These are phyloP conservation scores for Pseudomyrmex gracilis DNA, from an alignment of 1,140 invertebrate genomes.

Conservation along the genomic window DNA sequence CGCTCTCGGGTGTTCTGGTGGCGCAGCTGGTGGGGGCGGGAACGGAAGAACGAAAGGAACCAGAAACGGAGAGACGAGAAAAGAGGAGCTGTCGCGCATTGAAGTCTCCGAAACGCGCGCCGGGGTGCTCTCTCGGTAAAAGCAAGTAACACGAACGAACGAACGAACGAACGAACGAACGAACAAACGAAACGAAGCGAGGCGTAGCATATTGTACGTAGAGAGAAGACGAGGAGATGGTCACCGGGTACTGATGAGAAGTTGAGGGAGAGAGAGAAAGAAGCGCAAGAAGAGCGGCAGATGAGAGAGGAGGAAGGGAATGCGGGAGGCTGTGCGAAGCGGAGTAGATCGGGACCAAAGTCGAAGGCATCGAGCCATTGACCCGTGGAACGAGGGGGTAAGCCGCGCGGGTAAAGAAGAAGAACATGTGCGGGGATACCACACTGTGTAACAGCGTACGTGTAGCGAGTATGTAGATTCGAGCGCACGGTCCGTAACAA, in stretches of 20 bases:
- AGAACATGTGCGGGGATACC: constrained; percentile 45
- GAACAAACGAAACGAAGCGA: constrained; percentile 38
- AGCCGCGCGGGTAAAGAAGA: constrained; percentile 58
- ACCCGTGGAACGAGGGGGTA: constrained; percentile 77
- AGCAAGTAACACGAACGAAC: constrained; percentile 75
- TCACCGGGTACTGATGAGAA: neutral
- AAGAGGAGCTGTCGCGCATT: constrained; percentile 82
- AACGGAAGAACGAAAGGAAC: constrained; percentile 73
- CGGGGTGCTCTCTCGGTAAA: constrained; percentile 66
- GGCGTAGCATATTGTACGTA: constrained; percentile 35
- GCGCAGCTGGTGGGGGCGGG: constrained; percentile 68
- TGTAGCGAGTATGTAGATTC: constrained; percentile 33
- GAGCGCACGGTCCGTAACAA: constrained; percentile 26
- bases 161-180: constrained; percentile 61
- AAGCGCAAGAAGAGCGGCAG: neutral
- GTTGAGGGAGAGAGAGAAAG: neutral
- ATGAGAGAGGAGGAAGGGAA: constrained; percentile 4
- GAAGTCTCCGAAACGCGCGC: constrained; percentile 81
- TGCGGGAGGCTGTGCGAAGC: constrained; percentile 55
- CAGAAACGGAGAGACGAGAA: constrained; percentile 74
- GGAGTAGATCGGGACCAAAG: constrained; percentile 68
- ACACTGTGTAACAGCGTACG: constrained; percentile 11
- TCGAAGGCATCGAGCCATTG: constrained; percentile 76
- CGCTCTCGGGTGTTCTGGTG: constrained; percentile 39
- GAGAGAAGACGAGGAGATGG: constrained; percentile 24